Conservation (phyloP, 2,113 vertebrate genomes). For the Haemorhous mexicanus region DNA sequence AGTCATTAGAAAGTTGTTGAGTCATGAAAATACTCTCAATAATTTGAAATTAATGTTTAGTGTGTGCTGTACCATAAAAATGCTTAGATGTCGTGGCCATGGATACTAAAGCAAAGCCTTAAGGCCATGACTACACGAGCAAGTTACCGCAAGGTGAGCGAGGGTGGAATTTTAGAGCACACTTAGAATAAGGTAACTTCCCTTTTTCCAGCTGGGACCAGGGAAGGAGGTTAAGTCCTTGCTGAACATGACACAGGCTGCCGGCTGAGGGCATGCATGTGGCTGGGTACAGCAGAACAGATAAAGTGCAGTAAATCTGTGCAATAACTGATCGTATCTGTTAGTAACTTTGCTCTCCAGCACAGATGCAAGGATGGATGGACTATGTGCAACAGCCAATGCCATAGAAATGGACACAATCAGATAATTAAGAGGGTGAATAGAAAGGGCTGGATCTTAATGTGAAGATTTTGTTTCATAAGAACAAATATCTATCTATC, state of each 20-base stretch:
- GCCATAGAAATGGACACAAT: background rate
- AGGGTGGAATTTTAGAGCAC: slow-evolving; percentile 26
- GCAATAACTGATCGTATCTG: background rate
- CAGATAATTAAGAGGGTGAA: background rate
- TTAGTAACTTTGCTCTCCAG: background rate
- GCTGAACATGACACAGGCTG: background rate
- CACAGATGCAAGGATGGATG: background rate
- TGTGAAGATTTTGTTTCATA: background rate
- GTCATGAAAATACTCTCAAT: slow-evolving; percentile 58
- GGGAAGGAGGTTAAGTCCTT: background rate
- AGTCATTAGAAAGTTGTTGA: slow-evolving; percentile 56
- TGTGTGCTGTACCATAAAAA: slow-evolving; percentile 33
- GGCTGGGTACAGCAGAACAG: background rate
- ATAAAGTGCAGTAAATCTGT: background rate
- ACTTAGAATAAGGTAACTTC: background rate
- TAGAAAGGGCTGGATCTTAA: background rate
- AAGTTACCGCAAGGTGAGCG: slow-evolving; percentile 50
- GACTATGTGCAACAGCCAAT: background rate
- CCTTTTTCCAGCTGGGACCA: background rate
- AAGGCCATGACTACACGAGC: slow-evolving; percentile 23
- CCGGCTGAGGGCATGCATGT: background rate
- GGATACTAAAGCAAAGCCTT: slow-evolving; percentile 53
- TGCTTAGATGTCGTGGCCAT: slow-evolving; percentile 44
- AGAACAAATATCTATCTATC: background rate
- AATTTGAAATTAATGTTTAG: slow-evolving; percentile 65